These are phyloP conservation scores for Setipinna tenuifilis DNA, from an alignment of 2,797 vertebrate species.

Conservation along the genomic window DNA sequence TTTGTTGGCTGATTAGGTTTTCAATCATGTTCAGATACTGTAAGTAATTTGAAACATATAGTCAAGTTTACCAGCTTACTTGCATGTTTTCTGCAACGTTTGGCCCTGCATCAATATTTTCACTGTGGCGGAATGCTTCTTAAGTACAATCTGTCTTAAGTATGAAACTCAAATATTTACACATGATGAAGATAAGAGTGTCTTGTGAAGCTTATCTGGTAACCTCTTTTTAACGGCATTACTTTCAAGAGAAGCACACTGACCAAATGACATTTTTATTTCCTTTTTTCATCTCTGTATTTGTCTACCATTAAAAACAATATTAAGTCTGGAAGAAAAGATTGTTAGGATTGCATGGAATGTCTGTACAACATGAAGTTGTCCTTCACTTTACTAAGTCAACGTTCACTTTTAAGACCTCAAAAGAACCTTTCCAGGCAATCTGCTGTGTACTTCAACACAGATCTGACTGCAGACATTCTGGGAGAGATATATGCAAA, in stretches of 20 bases:
- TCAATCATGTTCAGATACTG: no score
- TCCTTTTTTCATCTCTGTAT: not conserved
- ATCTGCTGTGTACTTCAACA: not conserved
- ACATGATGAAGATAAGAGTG: not conserved
- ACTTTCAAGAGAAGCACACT: not conserved
- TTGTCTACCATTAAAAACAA: not conserved
- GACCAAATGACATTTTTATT: not conserved
- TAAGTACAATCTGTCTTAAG: not conserved
- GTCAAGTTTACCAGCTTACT: not conserved
- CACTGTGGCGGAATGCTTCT: not conserved
- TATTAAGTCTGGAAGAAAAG: not conserved
- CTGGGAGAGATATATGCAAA: not conserved
- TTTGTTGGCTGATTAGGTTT: not conserved
- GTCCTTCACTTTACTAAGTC: not conserved
- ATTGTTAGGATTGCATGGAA: not conserved
- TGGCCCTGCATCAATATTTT: constrained; percentile 6
- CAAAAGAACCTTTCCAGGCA: not conserved
- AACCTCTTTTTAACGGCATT: not conserved
- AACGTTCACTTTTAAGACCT: not conserved
- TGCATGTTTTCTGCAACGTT: not conserved
- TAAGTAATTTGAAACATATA: no score
- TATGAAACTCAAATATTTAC: constrained; percentile 1
- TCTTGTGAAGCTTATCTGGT: not conserved
- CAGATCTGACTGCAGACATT: not conserved
- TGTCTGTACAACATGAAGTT: not conserved